Conservation (phyloP, 2,888 invertebrate species). For the Fabriciana adippe region DNA sequence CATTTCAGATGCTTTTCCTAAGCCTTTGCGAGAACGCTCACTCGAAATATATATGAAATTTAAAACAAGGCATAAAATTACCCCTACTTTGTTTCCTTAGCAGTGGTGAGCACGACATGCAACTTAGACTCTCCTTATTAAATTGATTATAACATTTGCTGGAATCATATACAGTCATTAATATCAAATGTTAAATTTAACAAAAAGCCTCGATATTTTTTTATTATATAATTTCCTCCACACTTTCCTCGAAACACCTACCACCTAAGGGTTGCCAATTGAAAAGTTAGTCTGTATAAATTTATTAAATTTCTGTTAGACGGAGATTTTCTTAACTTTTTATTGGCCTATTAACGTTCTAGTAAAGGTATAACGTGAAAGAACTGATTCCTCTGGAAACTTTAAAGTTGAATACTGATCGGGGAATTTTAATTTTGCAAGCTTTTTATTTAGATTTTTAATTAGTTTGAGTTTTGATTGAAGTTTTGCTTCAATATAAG, state of each 20-base stretch:
- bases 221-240: constrained; percentile 7
- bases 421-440: constrained; percentile 11
- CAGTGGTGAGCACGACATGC: neutral
- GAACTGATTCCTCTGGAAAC: constrained; percentile 29
- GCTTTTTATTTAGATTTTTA: constrained; percentile 9
- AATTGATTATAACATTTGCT: neutral
- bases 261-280: constrained; percentile 48
- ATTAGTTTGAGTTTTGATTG: constrained; percentile 10
- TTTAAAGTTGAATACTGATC: constrained; percentile 26
- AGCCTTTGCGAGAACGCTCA: constrained; percentile 17
- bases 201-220: too few relatives aligned
- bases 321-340: constrained; percentile 38
- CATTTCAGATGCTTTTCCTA: constrained; percentile 18
- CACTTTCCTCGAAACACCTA: constrained; percentile 8
- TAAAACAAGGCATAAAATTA: constrained; percentile 22
- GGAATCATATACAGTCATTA: too few relatives aligned
- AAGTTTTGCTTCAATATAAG: constrained; percentile 4
- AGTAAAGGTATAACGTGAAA: constrained; percentile 31
- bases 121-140: neutral
- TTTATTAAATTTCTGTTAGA: constrained; percentile 44
- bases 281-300: constrained; percentile 48
- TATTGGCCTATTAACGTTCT: constrained; percentile 38
- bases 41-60: constrained; percentile 21
- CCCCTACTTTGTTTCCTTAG: constrained; percentile 9
- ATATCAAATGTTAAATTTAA: too few relatives aligned